Base-by-base conservation (phyloP, 2,888 invertebrate genomes). In the Dione vanillae region DNA sequence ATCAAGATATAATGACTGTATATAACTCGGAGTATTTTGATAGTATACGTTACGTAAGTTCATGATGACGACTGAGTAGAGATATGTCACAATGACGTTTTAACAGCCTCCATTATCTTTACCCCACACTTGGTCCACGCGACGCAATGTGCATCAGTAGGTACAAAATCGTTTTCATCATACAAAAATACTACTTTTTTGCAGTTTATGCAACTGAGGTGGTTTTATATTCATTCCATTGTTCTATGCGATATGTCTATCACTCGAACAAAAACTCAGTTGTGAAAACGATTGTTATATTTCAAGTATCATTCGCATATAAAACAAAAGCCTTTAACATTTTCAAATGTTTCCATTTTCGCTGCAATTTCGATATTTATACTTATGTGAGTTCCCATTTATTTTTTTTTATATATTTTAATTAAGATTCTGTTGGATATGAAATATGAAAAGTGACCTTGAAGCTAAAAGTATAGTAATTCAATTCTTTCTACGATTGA, bases 131-230 rank as follows among this genome's bases (percentile, higher is more conserved):
- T 70, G 69, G 51, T 65, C 43, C 45, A 64, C 62, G 16, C 51
- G 67, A 20, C 27, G n/a, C n/a, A 59, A 41, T 27, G 27, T 37
- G 54, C 54, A 65, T 70, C 73, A 73, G 27, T 27, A 27, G 11
- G 70, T 35, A 52, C 67, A 61, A 67, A 74, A 77, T 75, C 76
- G 74, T 77, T 76, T 75, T 54, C 54, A 67, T 72, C 47, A 72
- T 70, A 77, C 67, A 72, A 71, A 71, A 71, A 71, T 66, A 73
- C 69, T 68, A 70, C 66, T 74, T 75, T 74, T 72, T 77, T 71
- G 71, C 70, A 70, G 65, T 68, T 72, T 70, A 69, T 66, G 54
- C 72, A 43, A 74, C 65, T 69, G 69, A 58, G 67, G 69, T 52
- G 61, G 43, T 69, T 69, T 76, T 74, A 64, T 72, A 71, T 73